These are phyloP conservation scores for Eulemur rubriventer DNA, from an alignment of 2,797 vertebrate genomes.

Conservation along the genomic window DNA sequence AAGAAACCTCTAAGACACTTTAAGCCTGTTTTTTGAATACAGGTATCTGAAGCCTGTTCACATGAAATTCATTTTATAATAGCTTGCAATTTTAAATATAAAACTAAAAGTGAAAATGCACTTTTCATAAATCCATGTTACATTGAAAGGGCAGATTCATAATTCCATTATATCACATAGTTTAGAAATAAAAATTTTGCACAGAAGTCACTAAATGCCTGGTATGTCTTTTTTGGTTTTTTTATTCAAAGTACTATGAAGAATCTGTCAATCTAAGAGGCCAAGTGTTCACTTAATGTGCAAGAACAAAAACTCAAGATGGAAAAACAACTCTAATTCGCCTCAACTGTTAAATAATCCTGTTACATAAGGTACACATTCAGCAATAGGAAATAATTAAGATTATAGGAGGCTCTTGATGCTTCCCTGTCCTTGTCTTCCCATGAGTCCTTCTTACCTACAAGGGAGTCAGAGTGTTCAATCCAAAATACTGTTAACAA, in stretches of 20 bases:
- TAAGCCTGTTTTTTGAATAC: background rate
- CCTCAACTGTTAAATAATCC: background rate
- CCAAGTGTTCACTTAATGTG: background rate
- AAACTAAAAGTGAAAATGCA: constrained; percentile 40
- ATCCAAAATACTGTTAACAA: background rate
- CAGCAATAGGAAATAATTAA: background rate
- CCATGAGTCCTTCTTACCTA: background rate
- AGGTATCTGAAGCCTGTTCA: background rate
- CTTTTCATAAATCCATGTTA: background rate
- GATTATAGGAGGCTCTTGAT: background rate
- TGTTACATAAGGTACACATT: background rate
- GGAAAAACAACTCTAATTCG: constrained; percentile 26
- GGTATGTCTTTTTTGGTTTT: background rate
- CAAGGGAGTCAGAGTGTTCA: background rate
- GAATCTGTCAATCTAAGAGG: background rate
- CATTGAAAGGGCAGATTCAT: background rate
- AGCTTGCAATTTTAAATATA: constrained; percentile 45
- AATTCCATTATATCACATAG: background rate
- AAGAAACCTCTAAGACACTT: constrained; percentile 3
- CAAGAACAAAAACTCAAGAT: constrained; percentile 38
- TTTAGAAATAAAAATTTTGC: background rate
- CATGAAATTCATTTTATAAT: constrained; percentile 40
- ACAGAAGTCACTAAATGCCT: background rate
- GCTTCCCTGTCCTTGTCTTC: background rate
- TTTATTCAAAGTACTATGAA: constrained; percentile 30